Base-by-base conservation (phyloP, 1,140 invertebrate genomes). In the Leptonema lineaticorne region DNA sequence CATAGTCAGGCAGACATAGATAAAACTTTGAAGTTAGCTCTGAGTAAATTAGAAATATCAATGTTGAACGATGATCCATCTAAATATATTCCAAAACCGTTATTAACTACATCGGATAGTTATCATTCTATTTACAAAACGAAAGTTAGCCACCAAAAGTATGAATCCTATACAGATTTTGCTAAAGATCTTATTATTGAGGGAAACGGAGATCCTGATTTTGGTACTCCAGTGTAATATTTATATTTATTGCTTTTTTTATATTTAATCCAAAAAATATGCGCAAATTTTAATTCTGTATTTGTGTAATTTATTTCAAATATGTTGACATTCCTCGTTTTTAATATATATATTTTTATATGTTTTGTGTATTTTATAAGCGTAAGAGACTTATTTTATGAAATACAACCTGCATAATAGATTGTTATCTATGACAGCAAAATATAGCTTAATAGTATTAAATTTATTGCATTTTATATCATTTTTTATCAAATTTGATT, bases 131-230 rank as follows among this genome's bases (percentile, higher is more conserved):
- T 18, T 14, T 14, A 33, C 9, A 68, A 68, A 30, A 50, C 8
- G n/a, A 69, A 63, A 24, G 7, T 29, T 18, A n/a, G 6, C 6
- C 16, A 33, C 29, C 18, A 18, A 2, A 69, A 60, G 24, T 45
- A 45, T 16, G 37, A 58, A 2, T 28, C 64, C 0, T 6, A 67
- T 1, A 50, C 63, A 6, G 48, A 41, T 11, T 70, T 67, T 16
- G 28, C 63, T 7, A 67, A 65, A 53, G 64, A 70, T 57, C 28
- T 77, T 18, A 76, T 81, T 63, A 78, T 80, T 27, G 80, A 84
- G 69, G 84, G 84, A 37, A 82, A 83, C 69, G 85, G 84, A 6
- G 84, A 86, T 78, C 84, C 84, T 0, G 84, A 85, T 77, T 86
- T 86, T 76, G 85, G 85, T 48, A 86, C 85, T 11, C 85, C 85